A percentile compares a stretch with the other conserved stretches of the same genome.
These are phyloP conservation scores for Dinomys branickii DNA, from an alignment of 2,113 vertebrate species.

Conservation along the genomic window DNA sequence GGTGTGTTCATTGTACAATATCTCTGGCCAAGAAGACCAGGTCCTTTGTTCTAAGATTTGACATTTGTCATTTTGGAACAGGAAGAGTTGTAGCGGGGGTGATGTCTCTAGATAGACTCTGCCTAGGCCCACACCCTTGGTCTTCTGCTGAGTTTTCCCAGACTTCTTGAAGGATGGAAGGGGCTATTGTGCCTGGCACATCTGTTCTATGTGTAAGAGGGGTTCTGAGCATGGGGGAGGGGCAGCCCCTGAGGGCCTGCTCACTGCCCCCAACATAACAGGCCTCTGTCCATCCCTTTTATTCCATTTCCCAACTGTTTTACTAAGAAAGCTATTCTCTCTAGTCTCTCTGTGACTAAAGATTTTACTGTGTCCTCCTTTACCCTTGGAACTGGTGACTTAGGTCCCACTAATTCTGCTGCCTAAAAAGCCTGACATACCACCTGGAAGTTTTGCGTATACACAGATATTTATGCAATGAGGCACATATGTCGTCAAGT, in stretches of 20 bases:
- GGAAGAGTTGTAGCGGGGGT: too few species aligned
- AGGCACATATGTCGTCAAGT: background rate
- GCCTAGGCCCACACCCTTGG: too few species aligned
- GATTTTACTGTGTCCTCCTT: background rate
- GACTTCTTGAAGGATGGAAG: too few species aligned
- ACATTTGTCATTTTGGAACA: too few species aligned
- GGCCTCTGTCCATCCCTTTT: too few species aligned
- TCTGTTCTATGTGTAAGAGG: background rate
- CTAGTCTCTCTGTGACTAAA: background rate
- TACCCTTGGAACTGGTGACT: background rate
- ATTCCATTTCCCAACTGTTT: background rate
- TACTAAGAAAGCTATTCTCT: background rate
- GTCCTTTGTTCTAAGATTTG: too few species aligned
- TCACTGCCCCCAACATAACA: background rate
- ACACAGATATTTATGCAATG: background rate
- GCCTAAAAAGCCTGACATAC: background rate
- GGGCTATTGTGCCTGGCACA: too few species aligned
- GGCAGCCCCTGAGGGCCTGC: background rate
- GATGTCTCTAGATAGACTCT: too few species aligned
- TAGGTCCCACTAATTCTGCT: background rate
- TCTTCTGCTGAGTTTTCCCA: too few species aligned
- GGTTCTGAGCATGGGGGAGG: background rate
- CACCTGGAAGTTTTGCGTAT: background rate
- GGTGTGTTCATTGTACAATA: background rate
- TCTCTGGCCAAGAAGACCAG: background rate